These are phyloP conservation scores for Volucella inflata DNA, from an alignment of 2,888 invertebrate genomes.

Conservation along the genomic window DNA sequence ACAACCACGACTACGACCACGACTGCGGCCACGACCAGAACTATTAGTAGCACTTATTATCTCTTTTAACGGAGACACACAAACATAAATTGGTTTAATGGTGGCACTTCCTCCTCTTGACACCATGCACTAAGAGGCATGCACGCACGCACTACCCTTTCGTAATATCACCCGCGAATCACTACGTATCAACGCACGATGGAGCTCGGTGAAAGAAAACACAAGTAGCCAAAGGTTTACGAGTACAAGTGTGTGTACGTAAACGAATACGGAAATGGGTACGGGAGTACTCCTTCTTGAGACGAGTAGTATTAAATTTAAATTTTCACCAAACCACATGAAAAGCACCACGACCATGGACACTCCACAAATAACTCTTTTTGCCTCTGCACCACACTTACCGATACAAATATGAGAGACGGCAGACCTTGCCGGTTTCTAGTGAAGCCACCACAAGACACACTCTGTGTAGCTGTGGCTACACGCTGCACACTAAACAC, in stretches of 20 bases:
- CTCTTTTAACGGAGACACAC: slow-evolving; percentile 80
- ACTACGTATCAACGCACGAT: background rate
- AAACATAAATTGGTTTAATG: slow-evolving; percentile 63
- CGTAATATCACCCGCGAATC: slow-evolving; percentile 19
- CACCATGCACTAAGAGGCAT: slow-evolving; percentile 22
- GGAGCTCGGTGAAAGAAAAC: background rate
- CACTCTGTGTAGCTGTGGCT: slow-evolving; percentile 2
- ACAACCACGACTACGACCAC: slow-evolving; percentile 9
- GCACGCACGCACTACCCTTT: slow-evolving; percentile 31
- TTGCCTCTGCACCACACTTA: slow-evolving; percentile 44
- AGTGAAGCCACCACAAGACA: slow-evolving; percentile 43
- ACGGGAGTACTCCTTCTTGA: slow-evolving; percentile 19
- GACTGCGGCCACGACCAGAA: slow-evolving; percentile 69
- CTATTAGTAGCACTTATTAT: slow-evolving; percentile 83
- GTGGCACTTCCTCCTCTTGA: slow-evolving; percentile 45
- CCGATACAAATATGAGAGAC: slow-evolving; percentile 26
- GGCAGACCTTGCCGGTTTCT: slow-evolving; percentile 14
- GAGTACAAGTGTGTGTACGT: background rate
- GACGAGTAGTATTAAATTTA: slow-evolving; percentile 36
- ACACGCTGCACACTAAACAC: slow-evolving; percentile 10
- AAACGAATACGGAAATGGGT: background rate
- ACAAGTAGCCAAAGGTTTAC: background rate
- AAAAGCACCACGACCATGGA: slow-evolving; percentile 38
- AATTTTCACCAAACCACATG: slow-evolving; percentile 44
- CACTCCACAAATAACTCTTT: slow-evolving; percentile 38